Evolutionary conservation across 2,888 invertebrate species (phyloP).

Genomic region (Ophion ellenae): DNA sequence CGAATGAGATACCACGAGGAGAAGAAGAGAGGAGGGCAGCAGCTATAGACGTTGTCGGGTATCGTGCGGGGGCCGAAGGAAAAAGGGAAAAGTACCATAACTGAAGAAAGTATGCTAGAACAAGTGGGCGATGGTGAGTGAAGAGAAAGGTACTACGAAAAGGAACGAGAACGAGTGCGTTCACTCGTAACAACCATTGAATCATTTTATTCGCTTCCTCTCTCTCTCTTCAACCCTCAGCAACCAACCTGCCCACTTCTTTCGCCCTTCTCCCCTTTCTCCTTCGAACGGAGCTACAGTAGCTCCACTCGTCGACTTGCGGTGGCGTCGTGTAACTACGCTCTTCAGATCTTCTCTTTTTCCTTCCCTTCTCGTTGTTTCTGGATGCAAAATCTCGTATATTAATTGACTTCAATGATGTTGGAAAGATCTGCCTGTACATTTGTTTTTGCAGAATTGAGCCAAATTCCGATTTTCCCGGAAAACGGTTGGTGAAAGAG

Average conservation of each 20-base stretch:
- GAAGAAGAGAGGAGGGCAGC: slow-evolving; percentile 41
- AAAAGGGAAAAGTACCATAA: slow-evolving; percentile 51
- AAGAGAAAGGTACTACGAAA: slow-evolving; percentile 46
- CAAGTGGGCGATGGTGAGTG: slow-evolving; percentile 30
- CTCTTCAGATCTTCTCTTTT: slow-evolving; percentile 11
- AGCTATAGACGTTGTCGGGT: slow-evolving; percentile 34
- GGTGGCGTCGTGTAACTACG: slow-evolving; percentile 55
- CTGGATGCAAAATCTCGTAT: not conserved
- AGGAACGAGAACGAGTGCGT: slow-evolving; percentile 68
- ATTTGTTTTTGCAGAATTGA: too few species aligned
- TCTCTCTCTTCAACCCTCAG: slow-evolving; percentile 10
- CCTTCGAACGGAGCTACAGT: slow-evolving; percentile 3
- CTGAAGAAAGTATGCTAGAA: slow-evolving; percentile 29
- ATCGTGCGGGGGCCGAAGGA: slow-evolving; percentile 1
- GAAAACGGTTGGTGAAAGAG: too few species aligned
- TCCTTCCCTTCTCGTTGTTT: slow-evolving; percentile 51
- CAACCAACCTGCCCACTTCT: not conserved
- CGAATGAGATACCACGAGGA: slow-evolving; percentile 65
- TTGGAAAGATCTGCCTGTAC: too few species aligned
- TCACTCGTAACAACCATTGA: slow-evolving; percentile 52
- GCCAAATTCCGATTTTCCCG: too few species aligned
- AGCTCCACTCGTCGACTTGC: slow-evolving; percentile 39
- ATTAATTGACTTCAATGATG: too few species aligned
- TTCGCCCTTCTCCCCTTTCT: slow-evolving; percentile 50
- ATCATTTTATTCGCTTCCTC: slow-evolving; percentile 23